Base-by-base conservation (phyloP, 2,888 invertebrate species). In the Brachylomia viminalis region DNA sequence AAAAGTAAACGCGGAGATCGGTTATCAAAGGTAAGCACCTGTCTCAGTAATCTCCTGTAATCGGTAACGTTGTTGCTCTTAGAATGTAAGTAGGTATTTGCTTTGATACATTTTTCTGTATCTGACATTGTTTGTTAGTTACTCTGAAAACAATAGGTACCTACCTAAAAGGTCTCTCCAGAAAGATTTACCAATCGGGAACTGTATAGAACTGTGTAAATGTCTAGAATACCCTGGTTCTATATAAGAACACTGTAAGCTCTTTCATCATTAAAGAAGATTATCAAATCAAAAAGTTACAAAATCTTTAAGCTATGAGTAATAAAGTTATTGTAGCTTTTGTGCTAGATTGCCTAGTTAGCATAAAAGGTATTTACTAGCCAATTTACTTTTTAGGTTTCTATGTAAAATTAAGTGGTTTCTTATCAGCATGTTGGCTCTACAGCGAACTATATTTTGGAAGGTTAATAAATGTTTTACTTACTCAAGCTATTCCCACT, bases 281-380 rank as follows among this genome's bases (percentile, higher is more conserved):
- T 42, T 47, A 49, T 2, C n/a, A n/a, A 49, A n/a, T 27, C 78
- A 33, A 27, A 64, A 64, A 23, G 13, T 54, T 38, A 54, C 10
- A 45, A 47, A n/a, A 47, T 0, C 33, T 58, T 27, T 3, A 64
- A 75, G 66, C 45, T 65, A 6, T 17, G 64, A 38, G 23, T 56
- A 67, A 47, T 56, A 58, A 68, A 76, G 33, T 42, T 30, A 79
- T 45, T 69, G 61, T 30, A 58, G 17, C 42, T 42, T 66, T 42
- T 49, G 30, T 49, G 27, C 77, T 42, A 67, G 78, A 78, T 52
- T 59, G 69, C 27, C 33, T 27, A 59, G 27, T 78, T 52, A 59
- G 59, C 52, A 52, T 76, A 68, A 76, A 58, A 58, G 47, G 68
- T 59, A 59, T 77, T 68, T 78, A 78, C 42, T 52, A 68, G 62